Base-by-base conservation (phyloP, 2,113 vertebrate species). In the Microtus montanus region DNA sequence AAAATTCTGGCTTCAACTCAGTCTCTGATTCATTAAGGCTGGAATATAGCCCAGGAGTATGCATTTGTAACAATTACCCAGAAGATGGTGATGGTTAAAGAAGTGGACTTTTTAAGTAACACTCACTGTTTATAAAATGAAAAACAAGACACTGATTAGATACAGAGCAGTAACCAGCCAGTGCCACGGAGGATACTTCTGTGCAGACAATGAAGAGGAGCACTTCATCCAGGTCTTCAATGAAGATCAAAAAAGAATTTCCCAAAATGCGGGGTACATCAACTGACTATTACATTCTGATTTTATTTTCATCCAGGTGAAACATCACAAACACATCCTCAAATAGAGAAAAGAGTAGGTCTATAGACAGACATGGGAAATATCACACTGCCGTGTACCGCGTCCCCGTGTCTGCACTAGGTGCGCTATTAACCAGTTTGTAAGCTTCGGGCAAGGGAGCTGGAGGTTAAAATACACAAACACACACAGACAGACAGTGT, bases 51-150 rank as follows among this genome's bases (percentile, higher is more conserved):
- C 35, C 22, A 92, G 82, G 35, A 74, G 54, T 52, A 13, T 58
- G 19, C 17, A 41, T 92, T 92, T 96, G 35, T 83, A 87, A 64
- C 12, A 88, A 91, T 68, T 94, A 75, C 12, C 17, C 20, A 74
- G 20, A 30, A 90, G 19, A 79, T 70, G 2, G 0, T 47, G 28
- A 33, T 33, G 30, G 20, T 61, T 41, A 30, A 28, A 61, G 3
- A 26, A 70, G 26, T 54, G 47, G 11, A 68, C 15, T 80, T 44
- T 86, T 58, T 10, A 74, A 94, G 77, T 85, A 44, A 9, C 2
- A 58, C 13, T 28, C 22, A 4, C 35, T 83, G 28, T 64, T 90
- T 54, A 58, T 64, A 63, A 64, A 86, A 13, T 84, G 49, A 71
- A 2, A 47, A 74, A 68, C 11, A 80, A 63, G 30, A 63, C 71